Percentiles rank a stretch among this genome's conserved stretches.
These are phyloP conservation scores for Lagorchestes hirsutus DNA, from an alignment of 2,797 vertebrate species.

Conservation along the genomic window DNA sequence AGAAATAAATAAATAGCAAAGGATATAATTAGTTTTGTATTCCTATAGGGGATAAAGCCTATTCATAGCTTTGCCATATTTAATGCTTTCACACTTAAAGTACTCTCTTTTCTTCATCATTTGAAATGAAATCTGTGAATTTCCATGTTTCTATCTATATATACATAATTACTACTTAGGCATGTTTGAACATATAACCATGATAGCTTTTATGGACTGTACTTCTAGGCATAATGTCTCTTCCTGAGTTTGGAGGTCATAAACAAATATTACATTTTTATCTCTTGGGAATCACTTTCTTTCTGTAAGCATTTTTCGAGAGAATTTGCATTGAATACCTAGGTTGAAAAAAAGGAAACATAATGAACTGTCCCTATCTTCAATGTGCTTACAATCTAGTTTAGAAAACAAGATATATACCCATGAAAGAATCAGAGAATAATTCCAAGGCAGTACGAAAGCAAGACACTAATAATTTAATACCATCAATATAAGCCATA, in stretches of 20 bases:
- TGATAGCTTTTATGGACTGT: background rate
- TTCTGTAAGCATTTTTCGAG: background rate
- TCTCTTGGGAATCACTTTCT: background rate
- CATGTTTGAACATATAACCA: slow-evolving; percentile 21
- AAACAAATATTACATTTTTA: slow-evolving; percentile 35
- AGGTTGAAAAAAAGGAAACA: background rate
- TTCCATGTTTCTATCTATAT: background rate
- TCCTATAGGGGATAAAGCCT: slow-evolving; percentile 32
- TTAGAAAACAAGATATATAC: background rate
- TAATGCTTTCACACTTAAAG: slow-evolving; percentile 20
- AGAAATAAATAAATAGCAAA: slow-evolving; percentile 59
- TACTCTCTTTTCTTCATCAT: slow-evolving; percentile 18
- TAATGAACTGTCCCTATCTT: background rate
- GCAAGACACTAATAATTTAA: background rate
- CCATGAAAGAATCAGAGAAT: background rate
- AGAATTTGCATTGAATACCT: background rate
- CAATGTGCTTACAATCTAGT: background rate
- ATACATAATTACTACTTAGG: slow-evolving; percentile 2
- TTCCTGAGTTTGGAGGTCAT: background rate
- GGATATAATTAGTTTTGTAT: slow-evolving; percentile 48
- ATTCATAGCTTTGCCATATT: background rate
- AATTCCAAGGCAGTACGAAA: background rate
- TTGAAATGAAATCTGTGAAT: slow-evolving; percentile 10
- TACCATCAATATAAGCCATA: background rate
- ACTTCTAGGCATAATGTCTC: background rate